Base-by-base conservation (phyloP, 2,888 invertebrate genomes). In the Erannis defoliaria region DNA sequence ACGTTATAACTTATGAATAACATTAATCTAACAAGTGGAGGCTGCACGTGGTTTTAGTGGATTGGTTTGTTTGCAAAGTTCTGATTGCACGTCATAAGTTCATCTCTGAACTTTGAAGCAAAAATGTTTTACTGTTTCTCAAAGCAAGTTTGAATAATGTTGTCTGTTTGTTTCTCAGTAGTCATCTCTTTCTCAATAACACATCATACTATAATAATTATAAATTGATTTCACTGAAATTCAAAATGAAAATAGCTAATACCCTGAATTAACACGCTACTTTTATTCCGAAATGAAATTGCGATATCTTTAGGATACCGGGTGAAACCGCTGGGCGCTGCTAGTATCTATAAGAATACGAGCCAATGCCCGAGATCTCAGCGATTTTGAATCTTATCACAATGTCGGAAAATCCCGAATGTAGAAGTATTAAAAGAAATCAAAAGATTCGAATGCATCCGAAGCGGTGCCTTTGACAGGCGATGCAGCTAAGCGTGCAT, bases 1-100 rank as follows among this genome's bases (percentile, higher is more conserved):
- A 60, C 57, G 55, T 43, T 62, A 65, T 68, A 68, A 70, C 66
- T 70, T 70, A 68, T 67, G 66, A 70, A 70, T 67, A 64, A 66
- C 62, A 67, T 70, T 67, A 62, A 67, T 66, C 64, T 67, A 40
- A 58, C 60, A 56, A 70, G 65, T 53, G 53, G 49, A 29, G 29
- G 29, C 26, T 49, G 35, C 50, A 38, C 60, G 67, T 38, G 60
- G 40, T 31, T 60, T 42, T 61, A 67, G 55, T 66, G 56, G 62
- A 66, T 66, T 60, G 62, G 57, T 43, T 62, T 56, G 37, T 45
- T 45, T 57, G 21, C 43, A 60, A 68, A 64, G 55, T 67, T 64
- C 46, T 16, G 50, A 50, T 45, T 56, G 31, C 12, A 45, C 40
- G 21, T 38, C 53, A 48, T 57, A 19, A 18, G 12, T 55, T 46